Base-by-base conservation (phyloP, 2,797 vertebrate species). In the Chromobotia macracanthus region DNA sequence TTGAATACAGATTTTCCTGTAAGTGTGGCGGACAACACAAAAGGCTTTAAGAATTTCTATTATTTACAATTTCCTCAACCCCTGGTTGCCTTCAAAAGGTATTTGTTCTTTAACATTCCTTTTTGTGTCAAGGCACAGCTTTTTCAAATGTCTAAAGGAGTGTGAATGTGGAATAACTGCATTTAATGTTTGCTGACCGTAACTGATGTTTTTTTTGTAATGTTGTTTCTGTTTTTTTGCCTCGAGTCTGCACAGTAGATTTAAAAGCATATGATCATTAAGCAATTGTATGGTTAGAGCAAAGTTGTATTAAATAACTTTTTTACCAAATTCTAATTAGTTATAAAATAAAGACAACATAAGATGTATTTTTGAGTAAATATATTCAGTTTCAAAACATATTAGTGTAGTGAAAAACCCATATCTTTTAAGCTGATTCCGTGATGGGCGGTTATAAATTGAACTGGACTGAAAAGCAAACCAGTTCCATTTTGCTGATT, bases 11-110 rank as follows among this genome's bases (percentile, higher is more conserved):
- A 60, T 69, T 61, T 53, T 69, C 9, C 19, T 58, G 21, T 81
- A 81, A 73, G 38, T 69, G 38, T 80, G 74, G 56, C 31, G 77
- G 68, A 77, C 72, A 72, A 56, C 73, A 80, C 63, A 68, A 74
- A 79, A 80, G 56, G 61, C 72, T 72, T 75, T 64, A 72, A 64
- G 74, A 72, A 48, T 80, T 79, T 80, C 48, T 72, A 72, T 69
- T 74, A 72, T 84, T 79, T 70, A 46, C 31, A 28, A 80, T 74
- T 46, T 31, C 19, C 19, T 41, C 1, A 12, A 66, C 79, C 56
- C 21, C 64, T 73, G 55, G 58, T 58, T 77, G 55, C 48, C 78
- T 77, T 76, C 41, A 80, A 78, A 84, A 56, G 9, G 5, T 56
- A 68, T 81, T 75, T 81, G 44, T 75, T 66, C 50, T 77, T 70